Evolutionary conservation across 2,797 vertebrate genomes (phyloP).

Genomic region (Crenuchus spilurus): DNA sequence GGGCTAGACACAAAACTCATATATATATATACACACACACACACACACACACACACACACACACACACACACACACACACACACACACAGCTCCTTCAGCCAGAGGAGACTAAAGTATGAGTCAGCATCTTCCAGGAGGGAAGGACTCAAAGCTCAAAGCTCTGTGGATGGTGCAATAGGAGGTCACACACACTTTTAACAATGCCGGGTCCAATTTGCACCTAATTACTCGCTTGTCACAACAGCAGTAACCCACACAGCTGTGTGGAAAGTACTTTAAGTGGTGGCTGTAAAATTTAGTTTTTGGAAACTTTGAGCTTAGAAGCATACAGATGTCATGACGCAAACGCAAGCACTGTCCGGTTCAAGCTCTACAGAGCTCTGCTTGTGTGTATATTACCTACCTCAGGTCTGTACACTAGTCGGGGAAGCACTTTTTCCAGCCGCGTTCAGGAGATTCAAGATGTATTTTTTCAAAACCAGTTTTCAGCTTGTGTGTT

Average conservation of each 20-base stretch:
- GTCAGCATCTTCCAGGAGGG: conserved; percentile 2
- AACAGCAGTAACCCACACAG: neutral
- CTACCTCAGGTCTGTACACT: no score
- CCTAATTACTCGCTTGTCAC: neutral
- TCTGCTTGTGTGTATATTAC: neutral
- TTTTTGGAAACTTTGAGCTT: no score
- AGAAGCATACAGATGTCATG: no score
- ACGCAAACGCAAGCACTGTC: neutral
- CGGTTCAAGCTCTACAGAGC: neutral
- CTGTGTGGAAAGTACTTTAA: neutral
- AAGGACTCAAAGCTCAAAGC: neutral
- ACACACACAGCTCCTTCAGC: neutral
- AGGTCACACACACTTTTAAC: conserved; percentile 4
- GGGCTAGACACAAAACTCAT: no score
- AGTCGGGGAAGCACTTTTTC: neutral
- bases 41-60: neutral
- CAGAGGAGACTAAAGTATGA: conserved; percentile 1
- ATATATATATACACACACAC: neutral
- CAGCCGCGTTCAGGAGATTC: no score
- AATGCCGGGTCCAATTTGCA: neutral
- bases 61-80: neutral
- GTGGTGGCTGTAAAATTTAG: no score
- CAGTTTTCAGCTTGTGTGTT: no score
- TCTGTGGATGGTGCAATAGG: neutral
- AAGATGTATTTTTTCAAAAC: neutral